These are phyloP conservation scores for Tricholauxania praeusta DNA, from an alignment of 2,888 invertebrate genomes.

Conservation along the genomic window DNA sequence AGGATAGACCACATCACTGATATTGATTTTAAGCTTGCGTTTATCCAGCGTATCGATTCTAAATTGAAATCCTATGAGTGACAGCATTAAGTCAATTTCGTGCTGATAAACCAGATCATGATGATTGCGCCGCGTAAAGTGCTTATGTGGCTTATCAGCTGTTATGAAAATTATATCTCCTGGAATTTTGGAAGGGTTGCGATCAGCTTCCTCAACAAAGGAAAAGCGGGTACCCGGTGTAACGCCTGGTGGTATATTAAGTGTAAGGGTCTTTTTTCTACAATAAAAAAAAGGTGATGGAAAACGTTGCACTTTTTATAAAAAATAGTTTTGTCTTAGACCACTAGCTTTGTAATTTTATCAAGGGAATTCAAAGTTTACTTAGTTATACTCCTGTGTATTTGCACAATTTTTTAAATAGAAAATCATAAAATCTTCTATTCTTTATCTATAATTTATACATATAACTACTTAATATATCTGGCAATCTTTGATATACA, in stretches of 20 bases:
- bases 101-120: slow-evolving; percentile 76
- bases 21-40: slow-evolving; percentile 75
- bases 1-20: slow-evolving; percentile 79
- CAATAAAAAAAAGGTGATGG: not conserved
- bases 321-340: no score
- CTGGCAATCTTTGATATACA: not conserved
- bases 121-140: slow-evolving; percentile 69
- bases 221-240: slow-evolving; percentile 78
- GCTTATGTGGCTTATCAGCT: slow-evolving; percentile 78
- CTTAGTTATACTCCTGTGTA: no score
- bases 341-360: no score
- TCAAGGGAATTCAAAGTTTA: no score
- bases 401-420: no score
- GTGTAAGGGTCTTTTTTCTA: slow-evolving; percentile 79
- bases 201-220: slow-evolving; percentile 85
- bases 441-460: no score
- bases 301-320: no score
- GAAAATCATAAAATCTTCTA: no score
- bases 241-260: slow-evolving; percentile 82
- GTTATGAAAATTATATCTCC: slow-evolving; percentile 83
- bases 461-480: no score
- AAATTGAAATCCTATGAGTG: slow-evolving; percentile 78
- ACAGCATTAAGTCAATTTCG: slow-evolving; percentile 76
- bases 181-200: slow-evolving; percentile 75
- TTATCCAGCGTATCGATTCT: slow-evolving; percentile 78